These are phyloP conservation scores for Sturnus vulgaris DNA, from an alignment of 2,113 vertebrate species.

Conservation along the genomic window DNA sequence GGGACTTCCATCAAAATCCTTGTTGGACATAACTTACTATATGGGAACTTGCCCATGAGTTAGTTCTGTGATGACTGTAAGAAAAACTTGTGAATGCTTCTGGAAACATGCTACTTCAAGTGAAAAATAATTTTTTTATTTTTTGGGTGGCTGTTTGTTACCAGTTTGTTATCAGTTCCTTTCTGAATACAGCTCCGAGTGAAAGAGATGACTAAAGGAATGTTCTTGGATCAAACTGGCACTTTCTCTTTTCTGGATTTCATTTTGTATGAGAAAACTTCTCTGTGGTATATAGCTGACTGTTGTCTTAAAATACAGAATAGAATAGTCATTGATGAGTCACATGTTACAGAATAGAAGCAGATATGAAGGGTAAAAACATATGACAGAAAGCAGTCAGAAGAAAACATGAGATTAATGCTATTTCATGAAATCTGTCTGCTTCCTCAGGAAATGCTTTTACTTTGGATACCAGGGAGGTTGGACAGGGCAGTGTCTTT, in stretches of 20 bases:
- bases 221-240: background rate
- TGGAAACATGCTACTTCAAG: background rate
- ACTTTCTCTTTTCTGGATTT: background rate
- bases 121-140: background rate
- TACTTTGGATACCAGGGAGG: background rate
- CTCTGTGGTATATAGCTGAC: background rate
- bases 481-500: background rate
- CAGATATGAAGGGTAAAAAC: background rate
- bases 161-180: background rate
- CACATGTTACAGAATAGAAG: background rate
- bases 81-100: background rate
- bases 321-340: background rate
- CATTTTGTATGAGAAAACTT: background rate
- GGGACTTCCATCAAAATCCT: background rate
- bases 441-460: background rate
- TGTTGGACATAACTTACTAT: background rate
- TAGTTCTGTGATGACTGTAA: background rate
- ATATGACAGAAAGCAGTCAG: background rate
- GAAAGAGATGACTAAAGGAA: background rate
- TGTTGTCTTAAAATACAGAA: background rate
- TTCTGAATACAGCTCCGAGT: background rate
- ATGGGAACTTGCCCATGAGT: background rate
- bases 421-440: background rate
- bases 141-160: background rate
- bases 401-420: background rate